Conservation (phyloP, 1,140 invertebrate genomes). For the Theocolax elegans region DNA sequence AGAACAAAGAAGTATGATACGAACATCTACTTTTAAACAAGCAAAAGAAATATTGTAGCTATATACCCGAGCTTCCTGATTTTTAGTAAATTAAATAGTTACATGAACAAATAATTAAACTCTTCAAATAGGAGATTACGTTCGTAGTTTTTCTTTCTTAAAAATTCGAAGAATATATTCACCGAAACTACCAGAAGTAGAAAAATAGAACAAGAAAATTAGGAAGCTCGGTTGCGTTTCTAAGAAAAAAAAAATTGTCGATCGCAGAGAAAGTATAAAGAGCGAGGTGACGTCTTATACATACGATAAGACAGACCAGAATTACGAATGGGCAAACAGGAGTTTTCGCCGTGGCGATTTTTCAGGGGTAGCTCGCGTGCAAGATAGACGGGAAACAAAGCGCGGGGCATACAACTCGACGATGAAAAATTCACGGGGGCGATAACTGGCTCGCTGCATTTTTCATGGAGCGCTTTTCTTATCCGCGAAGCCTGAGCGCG, state of each 20-base stretch:
- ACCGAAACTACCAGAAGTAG: too few relatives aligned
- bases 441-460: constrained; percentile 64
- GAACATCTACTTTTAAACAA: too few relatives aligned
- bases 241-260: too few relatives aligned
- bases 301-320: not conserved
- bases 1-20: too few relatives aligned
- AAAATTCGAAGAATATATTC: too few relatives aligned
- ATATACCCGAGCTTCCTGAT: too few relatives aligned
- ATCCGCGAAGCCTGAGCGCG: constrained; percentile 43
- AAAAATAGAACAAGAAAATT: constrained; percentile 15
- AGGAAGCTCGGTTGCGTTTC: not conserved
- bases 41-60: too few relatives aligned
- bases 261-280: not conserved
- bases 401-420: constrained; percentile 31
- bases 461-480: constrained; percentile 54
- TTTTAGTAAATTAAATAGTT: too few relatives aligned
- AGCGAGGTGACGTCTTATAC: constrained; percentile 13
- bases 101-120: too few relatives aligned
- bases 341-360: constrained; percentile 14
- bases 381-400: not conserved
- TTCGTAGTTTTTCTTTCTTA: too few relatives aligned
- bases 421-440: constrained; percentile 65
- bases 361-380: not conserved
- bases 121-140: too few relatives aligned
- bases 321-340: not conserved